A percentile compares a stretch with the other conserved stretches of the same genome.
These are phyloP conservation scores for Phyllostomus discolor DNA, from an alignment of 2,113 vertebrate species.

Conservation along the genomic window DNA sequence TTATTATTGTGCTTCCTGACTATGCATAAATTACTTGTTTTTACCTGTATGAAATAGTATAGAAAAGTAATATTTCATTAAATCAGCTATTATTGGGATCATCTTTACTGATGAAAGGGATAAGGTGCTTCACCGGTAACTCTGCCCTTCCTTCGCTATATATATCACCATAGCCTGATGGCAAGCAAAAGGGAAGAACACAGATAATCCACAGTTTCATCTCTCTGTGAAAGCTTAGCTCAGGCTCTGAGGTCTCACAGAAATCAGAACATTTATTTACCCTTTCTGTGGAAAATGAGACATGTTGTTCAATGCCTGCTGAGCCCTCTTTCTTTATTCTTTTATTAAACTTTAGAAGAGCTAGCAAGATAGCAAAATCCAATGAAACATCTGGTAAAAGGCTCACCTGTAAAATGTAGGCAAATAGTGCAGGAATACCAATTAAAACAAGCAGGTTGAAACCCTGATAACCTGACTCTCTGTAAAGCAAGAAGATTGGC, in stretches of 20 bases:
- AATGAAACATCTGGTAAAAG: slow-evolving; percentile 64
- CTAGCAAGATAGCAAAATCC: slow-evolving; percentile 62
- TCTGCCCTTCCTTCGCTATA: not conserved
- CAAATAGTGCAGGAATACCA: slow-evolving; percentile 59
- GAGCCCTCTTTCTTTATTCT: not conserved
- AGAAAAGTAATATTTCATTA: not conserved
- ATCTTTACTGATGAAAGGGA: not conserved
- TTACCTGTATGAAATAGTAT: not conserved
- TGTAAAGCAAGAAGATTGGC: slow-evolving; percentile 45
- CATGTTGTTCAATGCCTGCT: slow-evolving; percentile 46
- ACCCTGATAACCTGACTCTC: slow-evolving; percentile 41
- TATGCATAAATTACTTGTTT: not conserved
- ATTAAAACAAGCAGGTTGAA: slow-evolving; percentile 64
- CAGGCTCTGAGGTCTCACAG: slow-evolving; percentile 41
- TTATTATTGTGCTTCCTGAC: not conserved
- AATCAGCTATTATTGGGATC: not conserved
- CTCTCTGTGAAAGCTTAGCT: slow-evolving; percentile 60
- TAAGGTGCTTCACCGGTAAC: not conserved
- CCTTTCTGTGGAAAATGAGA: slow-evolving; percentile 53
- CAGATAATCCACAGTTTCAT: not conserved
- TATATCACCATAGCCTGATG: not conserved
- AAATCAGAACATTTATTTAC: slow-evolving; percentile 54
- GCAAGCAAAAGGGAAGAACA: not conserved
- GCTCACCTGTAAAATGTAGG: slow-evolving; percentile 57
- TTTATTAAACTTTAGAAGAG: slow-evolving; percentile 55